Evolutionary conservation across 2,888 invertebrate genomes (phyloP), one percentile per base, ranked within the genome.

Genomic region (Zygothrica quintamaculata): DNA sequence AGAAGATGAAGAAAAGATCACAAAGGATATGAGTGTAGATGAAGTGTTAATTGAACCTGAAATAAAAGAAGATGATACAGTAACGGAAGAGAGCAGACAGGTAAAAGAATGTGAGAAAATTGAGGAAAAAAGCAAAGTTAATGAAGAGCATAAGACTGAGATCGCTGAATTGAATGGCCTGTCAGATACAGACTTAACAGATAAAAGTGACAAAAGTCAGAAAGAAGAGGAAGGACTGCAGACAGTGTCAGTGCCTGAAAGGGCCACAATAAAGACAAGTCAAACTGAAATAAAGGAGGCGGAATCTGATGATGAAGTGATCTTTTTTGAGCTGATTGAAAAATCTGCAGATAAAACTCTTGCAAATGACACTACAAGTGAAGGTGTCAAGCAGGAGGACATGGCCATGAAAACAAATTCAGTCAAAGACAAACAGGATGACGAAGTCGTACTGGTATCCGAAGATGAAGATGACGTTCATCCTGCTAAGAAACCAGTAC

Each of bases 231-330:
- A 1, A 25, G 34, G 7, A 5, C n/a, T 29, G 29, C n/a, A 51
- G 43, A 13, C 36, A 12, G 9, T 5, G 36, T 0, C 31, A 11
- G 12, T 12, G 13, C 15, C 13, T 3, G 13, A 36, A 52, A n/a
- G n/a, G n/a, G n/a, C n/a, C n/a, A n/a, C n/a, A n/a, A n/a, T n/a
- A n/a, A n/a, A n/a, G n/a, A n/a, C n/a, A 8, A 6, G 11, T 33
- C 46, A 1, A 47, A 46, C 48, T 11, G 16, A 51, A 3, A 2
- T 29, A 16, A 57, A 55, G 33, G 60, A 70, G 1, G 4, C 47
- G 3, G 86, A 86, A n/a, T 64, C 65, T 3, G 79, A 77, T 57
- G 89, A 89, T 42, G 89, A 89, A 52, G 84, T 89, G 0, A 84
- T 89, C 15, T 88, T 90, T 53, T 87, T 86, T 39, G 87, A 87